These are phyloP conservation scores for Oceanodroma tethys DNA, from an alignment of 2,113 vertebrate genomes.

Conservation along the genomic window DNA sequence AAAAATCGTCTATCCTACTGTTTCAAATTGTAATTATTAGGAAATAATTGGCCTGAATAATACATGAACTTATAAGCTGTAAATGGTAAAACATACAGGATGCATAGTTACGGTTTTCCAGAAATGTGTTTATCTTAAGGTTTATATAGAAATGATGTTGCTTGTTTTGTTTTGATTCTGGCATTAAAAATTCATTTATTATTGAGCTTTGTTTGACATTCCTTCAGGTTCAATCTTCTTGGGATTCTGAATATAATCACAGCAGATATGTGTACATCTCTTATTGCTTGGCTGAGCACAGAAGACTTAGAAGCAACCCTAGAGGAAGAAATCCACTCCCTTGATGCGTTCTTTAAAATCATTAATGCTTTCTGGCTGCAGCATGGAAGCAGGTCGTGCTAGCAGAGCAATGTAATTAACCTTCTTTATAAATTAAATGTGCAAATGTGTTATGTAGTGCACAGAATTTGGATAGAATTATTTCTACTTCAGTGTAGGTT, in stretches of 20 bases:
- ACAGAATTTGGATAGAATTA: conserved; percentile 38
- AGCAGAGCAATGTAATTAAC: conserved; percentile 63
- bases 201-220: conserved; percentile 43
- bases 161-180: neutral
- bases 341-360: conserved; percentile 47
- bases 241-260: conserved; percentile 38
- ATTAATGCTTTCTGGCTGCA: conserved; percentile 31
- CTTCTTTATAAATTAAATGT: conserved; percentile 67
- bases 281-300: conserved; percentile 42
- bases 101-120: neutral
- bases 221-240: conserved; percentile 40
- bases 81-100: neutral
- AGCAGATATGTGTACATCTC: conserved; percentile 19
- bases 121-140: neutral
- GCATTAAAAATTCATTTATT: conserved; percentile 38
- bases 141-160: neutral
- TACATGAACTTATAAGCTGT: neutral
- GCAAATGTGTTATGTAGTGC: neutral
- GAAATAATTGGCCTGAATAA: neutral
- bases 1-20: neutral
- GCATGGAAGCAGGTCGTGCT: neutral
- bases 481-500: neutral
- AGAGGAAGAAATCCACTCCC: conserved; percentile 3
- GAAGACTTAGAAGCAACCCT: conserved; percentile 17
- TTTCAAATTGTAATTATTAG: neutral